phyloP scores from a whole-genome alignment of 2,113 vertebrate species.

The Eclectus roratus region DNA sequence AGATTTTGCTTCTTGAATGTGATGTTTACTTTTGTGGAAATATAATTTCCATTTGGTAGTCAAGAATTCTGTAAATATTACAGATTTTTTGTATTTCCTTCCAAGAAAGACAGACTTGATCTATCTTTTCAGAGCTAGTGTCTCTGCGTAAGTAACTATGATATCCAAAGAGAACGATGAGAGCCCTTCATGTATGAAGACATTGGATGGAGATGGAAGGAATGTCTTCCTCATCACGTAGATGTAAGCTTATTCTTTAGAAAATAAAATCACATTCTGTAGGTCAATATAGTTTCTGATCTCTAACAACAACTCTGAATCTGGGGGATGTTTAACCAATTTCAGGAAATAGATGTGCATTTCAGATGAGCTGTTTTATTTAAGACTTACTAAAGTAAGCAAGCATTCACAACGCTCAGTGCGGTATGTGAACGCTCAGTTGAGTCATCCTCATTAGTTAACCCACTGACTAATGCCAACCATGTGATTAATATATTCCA shows the following conservation, averaged over 20 bases:
- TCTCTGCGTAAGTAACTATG: background rate
- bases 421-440: background rate
- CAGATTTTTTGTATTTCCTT: background rate
- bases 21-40: background rate
- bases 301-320: background rate
- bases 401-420: background rate
- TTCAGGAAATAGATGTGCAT: slow-evolving; percentile 29
- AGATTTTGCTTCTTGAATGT: background rate
- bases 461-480: slow-evolving; percentile 16
- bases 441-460: slow-evolving; percentile 43
- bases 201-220: background rate
- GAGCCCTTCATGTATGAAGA: background rate
- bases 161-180: background rate
- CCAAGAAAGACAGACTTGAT: background rate
- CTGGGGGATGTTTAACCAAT: background rate
- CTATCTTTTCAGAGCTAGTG: background rate
- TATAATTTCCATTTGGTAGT: background rate
- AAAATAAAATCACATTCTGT: background rate
- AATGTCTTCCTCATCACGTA: background rate
- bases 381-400: background rate
- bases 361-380: background rate
- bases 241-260: background rate
- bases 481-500: slow-evolving; percentile 39
- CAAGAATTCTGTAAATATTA: background rate
- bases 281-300: background rate